Evolutionary conservation across 2,797 vertebrate species (phyloP).

Genomic region (Halcyon badia): DNA sequence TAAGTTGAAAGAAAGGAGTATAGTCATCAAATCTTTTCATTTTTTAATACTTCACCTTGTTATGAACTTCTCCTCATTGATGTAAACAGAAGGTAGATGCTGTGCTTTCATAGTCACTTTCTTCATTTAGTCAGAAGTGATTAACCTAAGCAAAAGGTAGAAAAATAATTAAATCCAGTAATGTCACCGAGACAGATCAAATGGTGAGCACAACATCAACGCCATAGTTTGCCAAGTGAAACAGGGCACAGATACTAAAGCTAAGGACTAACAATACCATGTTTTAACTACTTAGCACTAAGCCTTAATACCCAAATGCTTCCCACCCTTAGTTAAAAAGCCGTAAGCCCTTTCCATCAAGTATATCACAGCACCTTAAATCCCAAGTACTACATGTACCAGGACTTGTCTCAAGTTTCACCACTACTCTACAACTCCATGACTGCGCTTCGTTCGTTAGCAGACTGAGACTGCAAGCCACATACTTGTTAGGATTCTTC

Average conservation of each 20-base stretch:
- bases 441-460: no score
- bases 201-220: background rate
- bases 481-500: background rate
- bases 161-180: background rate
- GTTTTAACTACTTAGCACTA: background rate
- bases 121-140: constrained; percentile 42
- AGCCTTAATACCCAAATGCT: background rate
- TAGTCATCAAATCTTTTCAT: background rate
- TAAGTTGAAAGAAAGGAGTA: background rate
- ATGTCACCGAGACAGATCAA: background rate
- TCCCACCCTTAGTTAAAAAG: background rate
- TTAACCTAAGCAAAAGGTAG: constrained; percentile 23
- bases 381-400: no score
- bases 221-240: background rate
- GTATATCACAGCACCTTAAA: background rate
- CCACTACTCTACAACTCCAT: background rate
- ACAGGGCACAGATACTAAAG: background rate
- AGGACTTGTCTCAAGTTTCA: background rate
- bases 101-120: constrained; percentile 67
- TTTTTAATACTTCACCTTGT: constrained; percentile 70
- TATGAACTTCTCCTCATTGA: constrained; percentile 75
- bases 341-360: background rate
- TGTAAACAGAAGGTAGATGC: constrained; percentile 54
- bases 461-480: background rate
- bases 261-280: rapidly evolving